These are phyloP conservation scores for Paradoxurus hermaphroditus DNA, from an alignment of 2,113 vertebrate species.

Conservation along the genomic window DNA sequence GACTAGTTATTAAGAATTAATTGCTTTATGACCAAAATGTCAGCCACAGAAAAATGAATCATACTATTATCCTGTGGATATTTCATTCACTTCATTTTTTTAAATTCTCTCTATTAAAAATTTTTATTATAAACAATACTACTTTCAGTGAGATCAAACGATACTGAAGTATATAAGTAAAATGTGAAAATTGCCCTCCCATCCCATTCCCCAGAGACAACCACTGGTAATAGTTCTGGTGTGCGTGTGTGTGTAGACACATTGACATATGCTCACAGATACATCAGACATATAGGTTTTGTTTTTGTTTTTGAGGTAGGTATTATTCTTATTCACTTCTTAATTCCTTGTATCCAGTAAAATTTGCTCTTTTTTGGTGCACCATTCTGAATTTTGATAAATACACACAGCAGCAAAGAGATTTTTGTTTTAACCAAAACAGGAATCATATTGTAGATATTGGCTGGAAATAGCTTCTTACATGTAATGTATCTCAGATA, in stretches of 20 bases:
- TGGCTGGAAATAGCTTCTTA: conserved; percentile 6
- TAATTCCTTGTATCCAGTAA: neutral
- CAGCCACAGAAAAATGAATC: conserved; percentile 48
- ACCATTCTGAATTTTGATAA: neutral
- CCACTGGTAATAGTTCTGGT: neutral
- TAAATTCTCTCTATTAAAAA: conserved; percentile 17
- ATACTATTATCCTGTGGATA: conserved; percentile 38
- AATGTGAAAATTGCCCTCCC: neutral
- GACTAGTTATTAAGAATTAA: conserved; percentile 51
- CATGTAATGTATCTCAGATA: neutral
- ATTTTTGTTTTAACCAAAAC: neutral
- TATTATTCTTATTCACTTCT: neutral
- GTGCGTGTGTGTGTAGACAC: neutral
- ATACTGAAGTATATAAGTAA: neutral
- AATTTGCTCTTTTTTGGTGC: neutral
- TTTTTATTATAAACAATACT: neutral
- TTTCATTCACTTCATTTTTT: conserved; percentile 31
- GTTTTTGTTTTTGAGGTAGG: neutral
- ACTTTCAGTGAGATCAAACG: neutral
- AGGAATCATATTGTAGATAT: neutral
- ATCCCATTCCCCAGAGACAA: neutral
- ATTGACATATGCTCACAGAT: neutral
- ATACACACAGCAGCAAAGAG: neutral
- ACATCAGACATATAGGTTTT: neutral
- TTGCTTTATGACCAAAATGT: conserved; percentile 21